Evolutionary conservation across 2,888 invertebrate genomes (phyloP).

Genomic region (Drosophila vallismaia): DNA sequence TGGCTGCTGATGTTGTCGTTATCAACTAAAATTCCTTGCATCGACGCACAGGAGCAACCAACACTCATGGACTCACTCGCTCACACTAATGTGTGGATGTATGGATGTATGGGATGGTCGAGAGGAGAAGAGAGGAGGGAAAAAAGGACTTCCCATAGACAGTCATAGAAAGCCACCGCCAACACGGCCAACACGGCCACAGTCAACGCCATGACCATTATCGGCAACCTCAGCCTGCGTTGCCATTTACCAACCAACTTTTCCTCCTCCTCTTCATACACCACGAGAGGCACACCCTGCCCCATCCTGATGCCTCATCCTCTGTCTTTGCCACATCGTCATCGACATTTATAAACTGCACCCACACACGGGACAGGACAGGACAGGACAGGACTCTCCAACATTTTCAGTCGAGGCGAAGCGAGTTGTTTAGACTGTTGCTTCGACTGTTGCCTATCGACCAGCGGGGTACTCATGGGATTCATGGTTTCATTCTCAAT

Average conservation of each 20-base stretch:
- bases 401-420: slow-evolving; percentile 7
- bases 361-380: slow-evolving; percentile 67
- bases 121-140: not conserved
- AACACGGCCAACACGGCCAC: slow-evolving; percentile 33
- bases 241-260: slow-evolving; percentile 44
- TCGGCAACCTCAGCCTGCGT: slow-evolving; percentile 47
- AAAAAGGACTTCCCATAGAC: not conserved
- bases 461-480: not conserved
- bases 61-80: slow-evolving; percentile 19
- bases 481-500: no score
- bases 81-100: no score
- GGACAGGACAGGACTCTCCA: slow-evolving; percentile 56
- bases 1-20: slow-evolving; percentile 47
- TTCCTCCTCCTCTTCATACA: not conserved
- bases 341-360: slow-evolving; percentile 77
- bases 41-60: slow-evolving; percentile 63
- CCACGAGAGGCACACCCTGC: not conserved
- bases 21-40: slow-evolving; percentile 76
- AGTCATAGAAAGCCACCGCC: slow-evolving; percentile 35
- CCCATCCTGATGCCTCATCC: not conserved
- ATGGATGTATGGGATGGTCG: slow-evolving; percentile 1
- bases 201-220: slow-evolving; percentile 51
- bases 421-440: slow-evolving; percentile 35
- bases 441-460: slow-evolving; percentile 23
- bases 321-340: slow-evolving; percentile 46